These are phyloP conservation scores for Mustela erminea DNA, from an alignment of 2,797 vertebrate species.

Conservation along the genomic window DNA sequence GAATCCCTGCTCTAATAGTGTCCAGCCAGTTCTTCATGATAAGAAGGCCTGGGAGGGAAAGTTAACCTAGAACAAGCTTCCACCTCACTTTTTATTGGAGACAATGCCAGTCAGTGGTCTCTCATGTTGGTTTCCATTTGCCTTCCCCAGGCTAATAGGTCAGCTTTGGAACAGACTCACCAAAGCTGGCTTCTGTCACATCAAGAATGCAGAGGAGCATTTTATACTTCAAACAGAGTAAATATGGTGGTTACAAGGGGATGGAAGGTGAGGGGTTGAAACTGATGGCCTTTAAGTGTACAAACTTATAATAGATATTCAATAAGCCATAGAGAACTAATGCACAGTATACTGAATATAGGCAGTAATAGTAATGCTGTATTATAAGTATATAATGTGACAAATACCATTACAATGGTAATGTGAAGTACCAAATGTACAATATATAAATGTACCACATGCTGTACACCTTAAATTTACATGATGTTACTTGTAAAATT, in stretches of 20 bases:
- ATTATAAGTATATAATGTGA: background rate
- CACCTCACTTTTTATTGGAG: background rate
- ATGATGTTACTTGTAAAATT: background rate
- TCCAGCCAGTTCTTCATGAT: background rate
- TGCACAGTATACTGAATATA: background rate
- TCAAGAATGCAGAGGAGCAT: background rate
- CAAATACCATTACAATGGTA: background rate
- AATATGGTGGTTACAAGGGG: background rate
- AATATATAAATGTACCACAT: background rate
- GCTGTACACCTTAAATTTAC: background rate
- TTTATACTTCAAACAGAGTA: background rate
- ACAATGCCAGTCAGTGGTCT: background rate
- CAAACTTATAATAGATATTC: background rate
- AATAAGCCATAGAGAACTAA: background rate
- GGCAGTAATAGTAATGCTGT: background rate
- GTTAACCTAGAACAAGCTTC: background rate
- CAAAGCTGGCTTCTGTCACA: background rate
- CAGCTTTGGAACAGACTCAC: background rate
- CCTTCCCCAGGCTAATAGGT: background rate
- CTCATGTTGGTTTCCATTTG: rapidly evolving
- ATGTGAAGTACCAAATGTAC: background rate
- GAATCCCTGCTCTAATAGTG: rapidly evolving
- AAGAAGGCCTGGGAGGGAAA: too few species aligned
- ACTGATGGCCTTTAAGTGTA: background rate
- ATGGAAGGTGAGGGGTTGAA: background rate